Evolutionary conservation across 2,797 vertebrate genomes (phyloP), one percentile per base, ranked within the genome.

Genomic region (Poecilia gillii): DNA sequence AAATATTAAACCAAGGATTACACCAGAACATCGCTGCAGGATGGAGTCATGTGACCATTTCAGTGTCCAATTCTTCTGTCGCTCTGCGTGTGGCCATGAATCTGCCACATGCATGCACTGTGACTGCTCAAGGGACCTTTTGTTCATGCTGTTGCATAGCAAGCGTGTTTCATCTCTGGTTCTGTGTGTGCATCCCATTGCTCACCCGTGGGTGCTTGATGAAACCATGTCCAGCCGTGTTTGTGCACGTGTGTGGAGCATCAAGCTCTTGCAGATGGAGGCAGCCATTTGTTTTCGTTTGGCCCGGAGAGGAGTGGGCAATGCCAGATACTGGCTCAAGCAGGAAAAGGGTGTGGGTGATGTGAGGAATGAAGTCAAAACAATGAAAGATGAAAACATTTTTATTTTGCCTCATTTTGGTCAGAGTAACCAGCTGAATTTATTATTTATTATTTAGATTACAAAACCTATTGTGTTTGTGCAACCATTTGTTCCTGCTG

Each of bases 251-350:
- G 80, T 88, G 89, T 86, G 88, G 81, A 87, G 87, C 81, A 77
- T 82, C 80, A 47, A 80, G 89, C 89, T 82, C 86, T 86, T 84
- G 85, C 76, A 46, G 77, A 85, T 80, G 76, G 83, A 90, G 82
- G 75, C 84, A 85, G 92, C 90, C 91, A 92, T 93, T 94, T 93
- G 93, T 89, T 89, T 89, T 80, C 86, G 81, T 85, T 90, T 92
- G 91, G 91, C 89, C 88, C 68, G 20, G 59, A 90, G 78, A 88
- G 77, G 80, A 89, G 36, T 20, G 76, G 57, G 68, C 11, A 49
- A 85, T 92, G 92, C 93, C 91, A 94, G 91, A 68, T 74, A 90
- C 80, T 45, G 33, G 73, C 84, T 88, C 87, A 84, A 80, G 47
- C 0, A 72, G 75, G 45, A 73, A 75, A 75, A 70, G 77, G 51